Evolutionary conservation across 2,113 vertebrate genomes (phyloP).

Genomic region (Micronisus gabar): DNA sequence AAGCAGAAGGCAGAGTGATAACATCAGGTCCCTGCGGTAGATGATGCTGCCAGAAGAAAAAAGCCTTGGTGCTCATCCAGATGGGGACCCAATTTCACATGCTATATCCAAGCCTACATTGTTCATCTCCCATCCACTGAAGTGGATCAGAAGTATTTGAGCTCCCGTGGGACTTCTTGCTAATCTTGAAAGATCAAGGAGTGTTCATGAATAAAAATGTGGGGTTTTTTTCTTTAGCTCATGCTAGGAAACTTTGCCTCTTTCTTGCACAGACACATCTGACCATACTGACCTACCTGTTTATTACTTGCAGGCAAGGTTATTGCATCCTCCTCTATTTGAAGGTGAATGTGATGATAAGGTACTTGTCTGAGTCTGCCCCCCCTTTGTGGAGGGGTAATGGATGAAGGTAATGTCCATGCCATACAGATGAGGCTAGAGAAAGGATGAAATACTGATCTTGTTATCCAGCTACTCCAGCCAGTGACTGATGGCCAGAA

Average conservation of each 20-base stretch:
- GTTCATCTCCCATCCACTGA: background rate
- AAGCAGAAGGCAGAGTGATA: background rate
- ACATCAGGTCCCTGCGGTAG: background rate
- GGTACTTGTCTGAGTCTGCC: background rate
- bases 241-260: background rate
- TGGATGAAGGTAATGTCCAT: background rate
- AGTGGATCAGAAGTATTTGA: background rate
- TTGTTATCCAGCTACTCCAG: background rate
- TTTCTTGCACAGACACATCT: background rate
- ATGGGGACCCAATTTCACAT: background rate
- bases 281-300: background rate
- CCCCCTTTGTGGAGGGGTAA: background rate
- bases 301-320: background rate
- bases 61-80: background rate
- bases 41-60: background rate
- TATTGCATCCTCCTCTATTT: background rate
- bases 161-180: background rate
- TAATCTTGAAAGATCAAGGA: background rate
- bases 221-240: background rate
- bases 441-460: background rate
- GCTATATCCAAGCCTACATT: background rate
- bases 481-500: background rate
- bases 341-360: background rate
- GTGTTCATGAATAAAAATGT: background rate
- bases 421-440: accelerated